Evolutionary conservation across 2,113 vertebrate species (phyloP).

Genomic region (Alligator mississippiensis): DNA sequence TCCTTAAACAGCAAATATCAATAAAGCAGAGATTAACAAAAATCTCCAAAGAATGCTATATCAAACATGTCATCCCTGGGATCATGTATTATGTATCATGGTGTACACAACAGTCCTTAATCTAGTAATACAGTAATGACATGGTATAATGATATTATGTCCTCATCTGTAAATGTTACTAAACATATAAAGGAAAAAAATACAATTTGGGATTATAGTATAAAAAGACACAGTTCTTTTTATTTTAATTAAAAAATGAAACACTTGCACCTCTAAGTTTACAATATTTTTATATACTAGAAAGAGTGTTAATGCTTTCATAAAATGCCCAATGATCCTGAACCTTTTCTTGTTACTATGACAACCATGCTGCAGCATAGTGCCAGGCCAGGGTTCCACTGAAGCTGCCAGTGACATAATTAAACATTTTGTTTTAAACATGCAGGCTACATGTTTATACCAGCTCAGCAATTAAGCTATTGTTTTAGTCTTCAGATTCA

Average conservation of each 20-base stretch:
- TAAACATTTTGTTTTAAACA: slow-evolving; percentile 44
- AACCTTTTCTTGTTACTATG: slow-evolving; percentile 67
- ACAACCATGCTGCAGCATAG: slow-evolving; percentile 37
- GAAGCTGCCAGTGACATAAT: slow-evolving; percentile 20
- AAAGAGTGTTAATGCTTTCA: slow-evolving; percentile 51
- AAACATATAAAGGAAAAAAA: background rate
- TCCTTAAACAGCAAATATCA: background rate
- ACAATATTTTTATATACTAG: background rate
- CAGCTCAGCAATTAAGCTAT: background rate
- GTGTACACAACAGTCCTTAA: background rate
- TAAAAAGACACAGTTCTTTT: background rate
- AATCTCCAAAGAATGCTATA: background rate
- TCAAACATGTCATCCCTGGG: background rate
- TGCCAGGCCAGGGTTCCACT: background rate
- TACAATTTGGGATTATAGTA: background rate
- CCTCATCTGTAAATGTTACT: background rate
- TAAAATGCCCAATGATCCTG: slow-evolving; percentile 61
- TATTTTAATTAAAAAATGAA: slow-evolving; percentile 9
- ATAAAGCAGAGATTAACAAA: background rate
- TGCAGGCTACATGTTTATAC: background rate
- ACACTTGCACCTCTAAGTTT: background rate
- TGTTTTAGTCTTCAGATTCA: background rate
- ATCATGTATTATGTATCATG: background rate
- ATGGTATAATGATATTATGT: accelerated
- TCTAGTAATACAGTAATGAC: background rate